Base-by-base conservation (phyloP, 2,113 vertebrate genomes). In the Litocranius walleri region DNA sequence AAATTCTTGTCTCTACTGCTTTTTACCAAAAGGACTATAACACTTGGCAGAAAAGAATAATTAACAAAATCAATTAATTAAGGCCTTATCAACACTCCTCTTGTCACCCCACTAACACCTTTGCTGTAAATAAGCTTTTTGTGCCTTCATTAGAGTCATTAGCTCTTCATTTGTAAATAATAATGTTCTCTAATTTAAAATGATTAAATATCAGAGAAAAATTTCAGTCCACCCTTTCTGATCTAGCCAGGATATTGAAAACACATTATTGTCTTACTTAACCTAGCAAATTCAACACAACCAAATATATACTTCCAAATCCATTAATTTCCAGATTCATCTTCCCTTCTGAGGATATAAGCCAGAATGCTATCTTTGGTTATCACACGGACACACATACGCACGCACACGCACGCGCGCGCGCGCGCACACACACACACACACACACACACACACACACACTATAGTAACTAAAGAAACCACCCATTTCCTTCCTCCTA, bases 401-500 rank as follows among this genome's bases (percentile, higher is more conserved):
- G 12, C 48, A 50, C 0, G 11, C 33, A 96, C 67, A 88, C 40
- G 90, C 62, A 50, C 45, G 1, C 56, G 50, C 36, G 3, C 56
- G 23, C 21, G 50, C 40, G 92, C 48, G 82, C 92, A 52, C 91
- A 88, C 83, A 97, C 80, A 94, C 82, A n/a, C n/a, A n/a, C n/a
- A n/a, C n/a, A 88, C 43, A 94, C 89, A 88, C 43, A 94, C 89
- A 64, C 67, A 92, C n/a, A 94, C 81, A 97, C 80, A 97, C 88
- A 91, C 89, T 88, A 59, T 33, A 96, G 91, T 94, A 96, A 98
- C 97, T 97, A 97, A 97, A 97, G 97, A 98, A 98, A 98, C 95
- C 98, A 97, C 97, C 95, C 93, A 97, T 97, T 98, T 98, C 97
- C 98, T 98, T 98, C 97, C 98, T 95, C 54, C 89, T 83, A 57